Base-by-base conservation (phyloP, 2,113 vertebrate genomes). In the Phaethornis superciliosus region DNA sequence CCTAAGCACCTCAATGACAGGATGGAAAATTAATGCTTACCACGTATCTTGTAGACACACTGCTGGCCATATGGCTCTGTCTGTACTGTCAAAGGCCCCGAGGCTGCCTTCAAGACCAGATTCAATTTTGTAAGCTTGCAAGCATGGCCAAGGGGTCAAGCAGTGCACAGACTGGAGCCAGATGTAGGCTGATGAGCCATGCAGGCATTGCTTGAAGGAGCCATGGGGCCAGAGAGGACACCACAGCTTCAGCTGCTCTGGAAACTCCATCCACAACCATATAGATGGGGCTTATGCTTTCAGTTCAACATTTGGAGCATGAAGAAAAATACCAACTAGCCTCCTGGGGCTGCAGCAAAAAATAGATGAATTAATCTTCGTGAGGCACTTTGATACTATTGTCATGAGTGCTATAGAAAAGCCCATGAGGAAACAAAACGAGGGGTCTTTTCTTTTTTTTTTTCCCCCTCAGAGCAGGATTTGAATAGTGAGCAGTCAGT, bases 321-420 rank as follows among this genome's bases (percentile, higher is more conserved):
- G 94, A 85, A 91, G 92, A 94, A 93, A 93, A 95, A 94, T 91
- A 88, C 90, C 88, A 91, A 2, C 85, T 88, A 23, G 54, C 76
- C 90, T 94, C 88, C 90, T 71, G 88, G 79, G 82, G 83, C 80
- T 81, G 71, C 64, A 67, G 95, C 94, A 95, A 95, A 95, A 96
- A 97, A 97, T 96, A 96, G 94, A 93, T 42, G 28, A 89, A 96
- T 96, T 91, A 95, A 93, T 96, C 94, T 96, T 92, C 88, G 94
- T 0, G 49, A 93, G 92, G 51, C 64, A 75, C 93, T 96, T 94
- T 91, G 89, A 95, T 94, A 95, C 94, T 93, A 94, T 95, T 95
- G 95, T 97, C 91, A 90, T 92, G 76, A 95, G 72, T 9, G 82
- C 91, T 95, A 93, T 93, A 91, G 93, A 93, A 91, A 94, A 90